Percentiles rank a stretch among this genome's conserved stretches.
Conservation (phyloP, 2,888 invertebrate genomes). For the Pachycephus smyrnensis region DNA sequence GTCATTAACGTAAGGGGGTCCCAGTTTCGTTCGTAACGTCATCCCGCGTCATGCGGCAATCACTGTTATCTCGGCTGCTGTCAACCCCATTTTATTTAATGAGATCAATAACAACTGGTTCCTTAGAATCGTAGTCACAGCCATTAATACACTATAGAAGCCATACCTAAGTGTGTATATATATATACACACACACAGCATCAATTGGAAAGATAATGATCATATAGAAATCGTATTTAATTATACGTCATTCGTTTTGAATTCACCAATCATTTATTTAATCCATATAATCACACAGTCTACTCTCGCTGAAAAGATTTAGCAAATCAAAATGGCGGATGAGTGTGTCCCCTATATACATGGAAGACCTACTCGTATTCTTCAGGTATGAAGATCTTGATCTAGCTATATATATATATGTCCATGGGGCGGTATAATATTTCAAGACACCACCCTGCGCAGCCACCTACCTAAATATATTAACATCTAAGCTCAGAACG, state of each 20-base stretch:
- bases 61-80: slow-evolving; percentile 21
- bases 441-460: background rate
- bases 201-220: background rate
- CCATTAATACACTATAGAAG: background rate
- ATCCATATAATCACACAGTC: background rate
- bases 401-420: background rate
- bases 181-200: background rate
- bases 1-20: slow-evolving; percentile 12
- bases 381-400: background rate
- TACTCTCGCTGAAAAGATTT: background rate
- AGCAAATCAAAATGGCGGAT: background rate
- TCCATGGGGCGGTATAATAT: slow-evolving; percentile 2
- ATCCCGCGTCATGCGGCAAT: slow-evolving; percentile 12
- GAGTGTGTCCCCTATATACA: background rate
- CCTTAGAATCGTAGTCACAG: background rate
- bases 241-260: background rate
- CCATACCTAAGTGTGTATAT: background rate
- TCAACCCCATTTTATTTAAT: slow-evolving; percentile 19
- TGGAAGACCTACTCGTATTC: background rate
- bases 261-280: background rate
- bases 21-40: slow-evolving; percentile 14
- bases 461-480: slow-evolving; percentile 1
- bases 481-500: slow-evolving; percentile 3
- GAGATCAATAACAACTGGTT: slow-evolving; percentile 10
- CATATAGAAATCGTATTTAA: background rate